Evolutionary conservation across 2,113 vertebrate species (phyloP), one percentile per base, ranked within the genome.

Genomic region (Ammodytes marinus): DNA sequence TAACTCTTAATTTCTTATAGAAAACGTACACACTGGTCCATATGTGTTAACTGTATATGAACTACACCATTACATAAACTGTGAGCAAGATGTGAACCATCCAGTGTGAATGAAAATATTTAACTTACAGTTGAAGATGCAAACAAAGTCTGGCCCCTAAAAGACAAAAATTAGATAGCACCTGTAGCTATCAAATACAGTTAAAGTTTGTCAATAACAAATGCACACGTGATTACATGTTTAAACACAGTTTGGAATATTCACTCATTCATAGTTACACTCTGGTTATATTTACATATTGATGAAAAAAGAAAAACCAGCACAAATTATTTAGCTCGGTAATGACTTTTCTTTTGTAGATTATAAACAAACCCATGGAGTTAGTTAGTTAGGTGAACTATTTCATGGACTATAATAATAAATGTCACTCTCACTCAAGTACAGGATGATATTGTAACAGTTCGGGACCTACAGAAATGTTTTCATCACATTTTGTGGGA

Each of bases 281-380:
- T 75, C 85, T 80, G 45, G 73, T 52, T 71, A 54, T 54, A 17
- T n/a, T 81, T 73, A 73, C 85, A 71, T 77, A 74, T 74, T 80
- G 35, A 80, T 79, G 49, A n/a, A 6, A 3, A 74, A 74, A 64
- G 40, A 42, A 68, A 40, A 69, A 53, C 45, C 6, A 39, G 12
- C 35, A 27, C 15, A 0, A 42, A 35, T 15, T 59, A 46, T 53
- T 63, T 37, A 71, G 37, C 11, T 45, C 0, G 52, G 19, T 45
- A 74, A 65, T 65, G n/a, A 69, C 14, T 37, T 35, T 47, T 27
- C 12, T 14, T 0, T 19, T 15, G 3, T 5, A 27, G 19, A 55
- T n/a, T 50, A 60, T 47, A 6, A 74, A 5, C 39, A 43, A 8
- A 40, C 27, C 17, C 35, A 4, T 54, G 40, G 42, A 42, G 8